Base-by-base conservation (phyloP, 2,797 vertebrate genomes). In the Bryconaethiops microstoma region DNA sequence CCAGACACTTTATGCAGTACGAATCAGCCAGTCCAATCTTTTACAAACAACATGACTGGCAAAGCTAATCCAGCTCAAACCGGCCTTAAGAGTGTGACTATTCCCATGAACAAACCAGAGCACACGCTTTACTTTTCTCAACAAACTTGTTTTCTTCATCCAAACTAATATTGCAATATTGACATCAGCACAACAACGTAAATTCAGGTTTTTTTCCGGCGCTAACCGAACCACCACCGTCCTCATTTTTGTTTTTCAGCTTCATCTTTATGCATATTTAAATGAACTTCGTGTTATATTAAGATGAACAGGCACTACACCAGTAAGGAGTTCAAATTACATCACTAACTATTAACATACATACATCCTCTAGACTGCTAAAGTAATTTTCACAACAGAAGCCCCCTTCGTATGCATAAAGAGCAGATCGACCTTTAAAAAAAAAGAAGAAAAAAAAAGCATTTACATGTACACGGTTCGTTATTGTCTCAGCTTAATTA, bases 241-340 rank as follows among this genome's bases (percentile, higher is more conserved):
- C 90, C 91, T 93, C 90, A 89, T 93, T 88, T 91, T 90, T 87
- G 2, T 45, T 91, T 90, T 92, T 92, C 88, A 90, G 90, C 88
- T 88, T 93, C 87, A 92, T 91, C 88, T 93, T 92, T 93, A 94
- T 94, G 93, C 92, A 94, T 93, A 94, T 94, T 93, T 92, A 93
- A 93, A 93, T 92, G 82, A 93, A 93, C 87, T 85, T 91, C 81
- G 91, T 92, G 89, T 94, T 91, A 94, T 92, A 93, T 90, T 92
- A 89, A 93, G 92, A 95, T 94, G 92, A 95, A 94, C 93, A 95
- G 93, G 94, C 92, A 94, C 92, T 94, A 95, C 93, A 94, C 93
- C 94, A 94, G 92, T 93, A 92, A 94, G 91, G 90, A 95, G 93
- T 93, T 92, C 88, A 91, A 92, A 92, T 87, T 91, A 94, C 94